These are phyloP conservation scores for Prorops nasuta DNA, from an alignment of 1,140 invertebrate genomes.

Conservation along the genomic window DNA sequence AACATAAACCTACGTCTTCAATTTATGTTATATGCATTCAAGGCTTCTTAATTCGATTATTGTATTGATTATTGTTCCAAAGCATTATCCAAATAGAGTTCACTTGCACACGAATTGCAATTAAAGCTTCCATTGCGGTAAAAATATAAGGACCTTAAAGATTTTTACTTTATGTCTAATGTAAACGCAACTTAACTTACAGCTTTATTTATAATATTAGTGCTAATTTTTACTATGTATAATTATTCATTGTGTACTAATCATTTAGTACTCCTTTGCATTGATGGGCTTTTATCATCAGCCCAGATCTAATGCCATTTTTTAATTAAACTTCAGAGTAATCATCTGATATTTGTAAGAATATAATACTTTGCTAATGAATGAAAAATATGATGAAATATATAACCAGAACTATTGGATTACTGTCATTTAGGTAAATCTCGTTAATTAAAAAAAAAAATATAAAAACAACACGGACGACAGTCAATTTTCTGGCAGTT, in stretches of 20 bases:
- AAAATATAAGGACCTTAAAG: constrained; percentile 25
- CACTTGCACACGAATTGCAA: constrained; percentile 10
- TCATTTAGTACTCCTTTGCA: constrained; percentile 11
- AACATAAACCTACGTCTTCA: constrained; percentile 20
- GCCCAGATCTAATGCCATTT: constrained; percentile 23
- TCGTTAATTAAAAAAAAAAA: too few relatives aligned
- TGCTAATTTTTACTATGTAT: constrained; percentile 1
- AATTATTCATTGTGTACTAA: constrained; percentile 1
- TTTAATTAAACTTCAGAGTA: constrained; percentile 7
- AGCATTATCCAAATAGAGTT: constrained; percentile 19
- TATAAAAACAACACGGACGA: too few relatives aligned
- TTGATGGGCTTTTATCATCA: constrained; percentile 13
- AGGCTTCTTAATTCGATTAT: constrained; percentile 23
- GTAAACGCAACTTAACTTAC: constrained; percentile 16
- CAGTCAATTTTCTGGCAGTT: too few relatives aligned
- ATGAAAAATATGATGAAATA: too few relatives aligned
- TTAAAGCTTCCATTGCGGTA: constrained; percentile 12
- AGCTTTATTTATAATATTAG: constrained; percentile 2
- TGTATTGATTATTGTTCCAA: constrained; percentile 26
- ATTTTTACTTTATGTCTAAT: constrained; percentile 13
- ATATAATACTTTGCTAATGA: constrained; percentile 3
- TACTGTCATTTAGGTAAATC: too few relatives aligned
- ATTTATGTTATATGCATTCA: constrained; percentile 11
- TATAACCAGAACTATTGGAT: too few relatives aligned
- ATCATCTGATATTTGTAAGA: background rate